A percentile compares a stretch with the other conserved stretches of the same genome.
Evolutionary conservation across 2,113 vertebrate genomes (phyloP).

Genomic region (Fregetta grallaria): DNA sequence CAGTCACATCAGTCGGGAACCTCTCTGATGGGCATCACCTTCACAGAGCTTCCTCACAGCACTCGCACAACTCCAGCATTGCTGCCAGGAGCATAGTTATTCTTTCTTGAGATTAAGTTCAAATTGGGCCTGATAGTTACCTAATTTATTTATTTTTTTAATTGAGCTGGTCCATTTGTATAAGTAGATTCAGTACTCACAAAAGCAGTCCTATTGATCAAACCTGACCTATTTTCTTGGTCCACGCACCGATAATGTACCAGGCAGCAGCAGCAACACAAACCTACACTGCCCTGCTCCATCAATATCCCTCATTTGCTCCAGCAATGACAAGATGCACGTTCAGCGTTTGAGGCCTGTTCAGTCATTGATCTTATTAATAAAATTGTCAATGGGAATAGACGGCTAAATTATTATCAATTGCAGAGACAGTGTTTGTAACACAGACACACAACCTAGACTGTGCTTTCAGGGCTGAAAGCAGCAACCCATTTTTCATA

Average conservation of each 20-base stretch:
- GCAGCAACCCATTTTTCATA: background rate
- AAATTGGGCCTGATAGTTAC: background rate
- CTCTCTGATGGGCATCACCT: background rate
- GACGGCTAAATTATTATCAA: background rate
- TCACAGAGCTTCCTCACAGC: background rate
- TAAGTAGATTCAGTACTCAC: background rate
- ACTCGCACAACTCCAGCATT: fast-evolving
- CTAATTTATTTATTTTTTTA: slow-evolving; percentile 1
- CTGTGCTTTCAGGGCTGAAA: background rate
- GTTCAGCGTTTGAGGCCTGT: background rate
- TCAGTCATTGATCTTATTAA: slow-evolving; percentile 29
- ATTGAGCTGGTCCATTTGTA: background rate
- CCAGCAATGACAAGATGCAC: background rate
- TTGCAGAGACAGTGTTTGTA: background rate
- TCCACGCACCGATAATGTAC: background rate
- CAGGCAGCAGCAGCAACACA: background rate
- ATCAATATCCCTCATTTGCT: slow-evolving; percentile 1
- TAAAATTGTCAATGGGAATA: slow-evolving; percentile 15
- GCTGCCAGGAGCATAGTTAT: background rate
- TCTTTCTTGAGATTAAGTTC: background rate
- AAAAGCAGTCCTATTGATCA: slow-evolving; percentile 40
- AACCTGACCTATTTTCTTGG: slow-evolving; percentile 59
- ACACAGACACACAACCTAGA: background rate
- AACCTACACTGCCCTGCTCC: background rate
- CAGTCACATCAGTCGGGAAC: fast-evolving